These are phyloP conservation scores for Triplophysa siluroides DNA, from an alignment of 2,113 vertebrate genomes.

Conservation along the genomic window DNA sequence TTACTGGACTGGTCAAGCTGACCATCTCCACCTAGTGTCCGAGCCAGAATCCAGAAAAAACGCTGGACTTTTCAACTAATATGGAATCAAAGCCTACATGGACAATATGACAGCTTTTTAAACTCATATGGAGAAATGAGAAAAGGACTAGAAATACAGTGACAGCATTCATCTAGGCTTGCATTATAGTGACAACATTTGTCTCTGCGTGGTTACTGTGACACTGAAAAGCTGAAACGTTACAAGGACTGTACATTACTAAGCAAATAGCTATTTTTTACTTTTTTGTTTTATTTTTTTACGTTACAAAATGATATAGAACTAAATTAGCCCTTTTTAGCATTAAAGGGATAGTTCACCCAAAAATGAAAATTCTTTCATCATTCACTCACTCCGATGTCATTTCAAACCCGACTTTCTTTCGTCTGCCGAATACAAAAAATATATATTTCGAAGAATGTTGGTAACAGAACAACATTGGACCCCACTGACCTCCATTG, in stretches of 20 bases:
- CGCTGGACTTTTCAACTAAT: neutral
- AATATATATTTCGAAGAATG: no score
- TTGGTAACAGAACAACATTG: no score
- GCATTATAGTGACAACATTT: neutral
- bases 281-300: neutral
- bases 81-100: neutral
- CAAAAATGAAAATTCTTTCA: no score
- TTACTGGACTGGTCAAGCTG: constrained; percentile 50
- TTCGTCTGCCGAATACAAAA: no score
- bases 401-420: no score
- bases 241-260: neutral
- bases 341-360: neutral
- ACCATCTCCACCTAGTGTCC: constrained; percentile 64
- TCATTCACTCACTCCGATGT: no score
- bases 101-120: neutral
- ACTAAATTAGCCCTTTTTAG: neutral
- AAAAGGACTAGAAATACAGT: neutral
- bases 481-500: no score
- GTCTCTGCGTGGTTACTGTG: neutral
- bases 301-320: neutral
- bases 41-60: neutral
- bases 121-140: neutral
- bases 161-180: neutral
- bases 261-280: neutral
- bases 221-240: neutral